These are phyloP conservation scores for Cynaeus angustus DNA, from an alignment of 2,888 invertebrate genomes.

Conservation along the genomic window DNA sequence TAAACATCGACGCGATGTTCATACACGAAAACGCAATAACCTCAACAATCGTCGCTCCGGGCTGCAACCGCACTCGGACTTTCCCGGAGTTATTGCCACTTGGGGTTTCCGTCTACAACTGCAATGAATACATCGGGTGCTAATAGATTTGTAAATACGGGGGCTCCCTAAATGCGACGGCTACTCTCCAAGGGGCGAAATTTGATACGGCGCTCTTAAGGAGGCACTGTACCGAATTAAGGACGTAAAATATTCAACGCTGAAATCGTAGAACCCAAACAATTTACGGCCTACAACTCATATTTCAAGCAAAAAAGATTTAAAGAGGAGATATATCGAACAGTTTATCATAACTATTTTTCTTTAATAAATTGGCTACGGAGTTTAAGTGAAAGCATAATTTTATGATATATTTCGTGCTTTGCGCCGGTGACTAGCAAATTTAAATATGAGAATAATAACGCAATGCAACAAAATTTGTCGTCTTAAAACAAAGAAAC, in stretches of 20 bases:
- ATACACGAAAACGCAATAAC: conserved; percentile 66
- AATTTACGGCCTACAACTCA: neutral
- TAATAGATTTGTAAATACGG: conserved; percentile 70
- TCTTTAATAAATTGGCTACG: too few relatives aligned
- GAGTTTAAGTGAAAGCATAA: too few relatives aligned
- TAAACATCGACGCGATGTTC: conserved; percentile 54
- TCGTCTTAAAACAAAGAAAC: too few relatives aligned
- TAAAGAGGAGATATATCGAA: too few relatives aligned
- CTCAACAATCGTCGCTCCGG: conserved; percentile 53
- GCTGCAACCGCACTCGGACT: conserved; percentile 43
- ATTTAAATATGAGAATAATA: too few relatives aligned
- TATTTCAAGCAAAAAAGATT: too few relatives aligned
- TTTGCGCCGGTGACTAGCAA: too few relatives aligned
- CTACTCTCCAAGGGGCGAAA: conserved; percentile 45
- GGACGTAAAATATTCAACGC: conserved; percentile 23
- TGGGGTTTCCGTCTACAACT: conserved; percentile 59
- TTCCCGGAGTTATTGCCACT: conserved; percentile 58
- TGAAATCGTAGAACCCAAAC: neutral
- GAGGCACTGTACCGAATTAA: conserved; percentile 35
- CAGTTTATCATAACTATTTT: too few relatives aligned
- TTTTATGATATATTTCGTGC: too few relatives aligned
- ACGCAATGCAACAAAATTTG: too few relatives aligned
- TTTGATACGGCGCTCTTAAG: conserved; percentile 38
- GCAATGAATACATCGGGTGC: conserved; percentile 66
- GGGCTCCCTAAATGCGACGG: conserved; percentile 30